Conservation (phyloP, 1,140 invertebrate species). For the Panagrolaimus sp. region DNA sequence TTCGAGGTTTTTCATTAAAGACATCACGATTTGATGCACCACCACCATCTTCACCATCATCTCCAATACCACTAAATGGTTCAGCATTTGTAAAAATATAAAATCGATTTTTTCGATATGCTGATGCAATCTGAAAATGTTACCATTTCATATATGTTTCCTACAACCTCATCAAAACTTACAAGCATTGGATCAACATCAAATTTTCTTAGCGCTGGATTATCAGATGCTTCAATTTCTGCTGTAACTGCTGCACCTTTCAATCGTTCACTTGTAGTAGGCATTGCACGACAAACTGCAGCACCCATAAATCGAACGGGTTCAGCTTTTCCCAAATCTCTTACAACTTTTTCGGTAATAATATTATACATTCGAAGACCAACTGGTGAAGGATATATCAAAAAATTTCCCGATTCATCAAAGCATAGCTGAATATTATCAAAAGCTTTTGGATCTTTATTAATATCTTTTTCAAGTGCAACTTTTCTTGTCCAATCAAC, state of each 20-base stretch:
- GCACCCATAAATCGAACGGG: constrained; percentile 82
- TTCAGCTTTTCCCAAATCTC: constrained; percentile 83
- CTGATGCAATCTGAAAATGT: constrained; percentile 67
- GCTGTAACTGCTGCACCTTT: constrained; percentile 74
- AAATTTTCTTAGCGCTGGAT: constrained; percentile 77
- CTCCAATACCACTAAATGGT: constrained; percentile 48
- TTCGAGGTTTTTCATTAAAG: constrained; percentile 97
- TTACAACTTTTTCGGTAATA: constrained; percentile 77
- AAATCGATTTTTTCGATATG: constrained; percentile 89
- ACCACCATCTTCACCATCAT: constrained; percentile 67
- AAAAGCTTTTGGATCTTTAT: constrained; percentile 38
- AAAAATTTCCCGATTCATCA: constrained; percentile 87
- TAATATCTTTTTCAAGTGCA: constrained; percentile 84
- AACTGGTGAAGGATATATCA: constrained; percentile 88
- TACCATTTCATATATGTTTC: no score
- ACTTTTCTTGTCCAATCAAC: constrained; percentile 97
- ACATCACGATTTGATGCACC: constrained; percentile 79
- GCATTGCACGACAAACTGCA: constrained; percentile 69
- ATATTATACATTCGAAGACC: constrained; percentile 93
- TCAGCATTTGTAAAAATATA: constrained; percentile 76
- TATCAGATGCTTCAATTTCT: constrained; percentile 90
- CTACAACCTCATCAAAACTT: no score
- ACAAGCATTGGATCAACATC: constrained; percentile 66
- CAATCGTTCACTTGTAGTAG: constrained; percentile 33
- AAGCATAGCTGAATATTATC: constrained; percentile 64